These are phyloP conservation scores for Oryzias woworae DNA, from an alignment of 2,113 vertebrate species.

Conservation along the genomic window DNA sequence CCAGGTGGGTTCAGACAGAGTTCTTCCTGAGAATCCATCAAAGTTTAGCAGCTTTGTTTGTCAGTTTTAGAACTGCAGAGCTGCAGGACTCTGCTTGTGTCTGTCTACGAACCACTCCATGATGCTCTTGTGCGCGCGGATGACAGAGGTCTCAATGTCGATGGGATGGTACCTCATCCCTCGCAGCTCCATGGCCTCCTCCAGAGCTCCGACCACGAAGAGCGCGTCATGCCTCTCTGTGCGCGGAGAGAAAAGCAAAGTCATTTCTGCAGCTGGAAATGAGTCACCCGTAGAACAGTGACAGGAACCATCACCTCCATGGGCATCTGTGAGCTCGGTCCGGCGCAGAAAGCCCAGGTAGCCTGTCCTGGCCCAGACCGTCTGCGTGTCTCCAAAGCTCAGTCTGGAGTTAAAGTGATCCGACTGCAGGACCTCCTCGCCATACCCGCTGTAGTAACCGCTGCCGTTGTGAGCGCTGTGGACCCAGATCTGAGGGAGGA, in stretches of 20 bases:
- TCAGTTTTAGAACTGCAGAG: too few species aligned
- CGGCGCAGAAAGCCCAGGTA: constrained; percentile 96
- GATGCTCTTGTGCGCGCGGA: constrained; percentile 96
- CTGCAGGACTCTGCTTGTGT: too few species aligned
- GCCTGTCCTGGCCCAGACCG: constrained; percentile 93
- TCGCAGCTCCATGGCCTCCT: constrained; percentile 97
- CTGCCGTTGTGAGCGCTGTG: constrained; percentile 96
- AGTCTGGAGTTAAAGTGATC: constrained; percentile 95
- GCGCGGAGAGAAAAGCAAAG: not conserved
- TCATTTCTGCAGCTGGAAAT: fast-evolving
- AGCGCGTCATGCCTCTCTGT: constrained; percentile 95
- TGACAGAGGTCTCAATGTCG: constrained; percentile 97
- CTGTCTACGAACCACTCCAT: constrained; percentile 88
- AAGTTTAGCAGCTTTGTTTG: too few species aligned
- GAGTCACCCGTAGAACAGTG: fast-evolving
- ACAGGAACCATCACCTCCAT: constrained; percentile 79
- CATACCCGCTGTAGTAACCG: constrained; percentile 96
- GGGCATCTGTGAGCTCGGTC: constrained; percentile 96
- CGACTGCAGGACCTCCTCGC: constrained; percentile 94
- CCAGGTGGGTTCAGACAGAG: too few species aligned
- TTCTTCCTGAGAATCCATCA: too few species aligned
- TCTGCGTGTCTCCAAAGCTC: constrained; percentile 96
- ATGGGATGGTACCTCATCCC: constrained; percentile 99
- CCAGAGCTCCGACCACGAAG: constrained; percentile 95
- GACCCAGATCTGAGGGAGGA: constrained; percentile 89